These are phyloP conservation scores for Melanotaenia duboulayi DNA, from an alignment of 2,113 vertebrate genomes.

Conservation along the genomic window DNA sequence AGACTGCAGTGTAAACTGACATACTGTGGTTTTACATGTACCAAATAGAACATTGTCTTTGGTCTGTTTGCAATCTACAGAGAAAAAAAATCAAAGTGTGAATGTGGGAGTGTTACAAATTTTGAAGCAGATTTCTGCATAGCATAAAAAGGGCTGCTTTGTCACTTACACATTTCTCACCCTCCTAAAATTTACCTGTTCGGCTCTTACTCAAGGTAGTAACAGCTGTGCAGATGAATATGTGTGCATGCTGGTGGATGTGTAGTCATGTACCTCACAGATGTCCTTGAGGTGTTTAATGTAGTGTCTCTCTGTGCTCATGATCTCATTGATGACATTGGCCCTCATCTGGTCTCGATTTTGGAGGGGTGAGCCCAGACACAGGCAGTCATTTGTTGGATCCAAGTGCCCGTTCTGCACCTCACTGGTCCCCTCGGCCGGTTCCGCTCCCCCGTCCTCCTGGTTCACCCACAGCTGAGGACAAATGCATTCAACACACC, in stretches of 20 bases:
- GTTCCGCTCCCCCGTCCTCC: constrained; percentile 91
- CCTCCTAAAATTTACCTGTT: constrained; percentile 7
- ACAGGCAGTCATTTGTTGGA: constrained; percentile 94
- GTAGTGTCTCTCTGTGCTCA: constrained; percentile 99
- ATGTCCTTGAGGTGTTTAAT: constrained; percentile 99
- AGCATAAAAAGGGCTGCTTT: constrained; percentile 14
- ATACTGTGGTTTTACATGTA: constrained; percentile 34
- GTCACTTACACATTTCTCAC: not conserved
- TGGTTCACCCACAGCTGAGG: constrained; percentile 99
- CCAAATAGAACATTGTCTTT: constrained; percentile 33
- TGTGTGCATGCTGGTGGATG: constrained; percentile 14
- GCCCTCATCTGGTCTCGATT: constrained; percentile 99
- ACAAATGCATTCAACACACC: constrained; percentile 52
- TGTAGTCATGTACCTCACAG: constrained; percentile 88
- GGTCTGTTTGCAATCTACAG: constrained; percentile 29
- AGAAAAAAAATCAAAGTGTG: constrained; percentile 43
- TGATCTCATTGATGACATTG: constrained; percentile 99
- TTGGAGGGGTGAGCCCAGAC: constrained; percentile 93
- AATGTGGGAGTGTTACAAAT: constrained; percentile 64
- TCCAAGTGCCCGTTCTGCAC: constrained; percentile 97
- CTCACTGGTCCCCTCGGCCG: constrained; percentile 91
- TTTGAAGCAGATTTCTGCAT: constrained; percentile 2
- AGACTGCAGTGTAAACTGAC: constrained; percentile 17
- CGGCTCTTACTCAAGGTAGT: not conserved
- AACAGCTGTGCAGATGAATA: constrained; percentile 1